phyloP scores from a whole-genome alignment of 1,140 invertebrate species.

The Drosophila ambigua region DNA sequence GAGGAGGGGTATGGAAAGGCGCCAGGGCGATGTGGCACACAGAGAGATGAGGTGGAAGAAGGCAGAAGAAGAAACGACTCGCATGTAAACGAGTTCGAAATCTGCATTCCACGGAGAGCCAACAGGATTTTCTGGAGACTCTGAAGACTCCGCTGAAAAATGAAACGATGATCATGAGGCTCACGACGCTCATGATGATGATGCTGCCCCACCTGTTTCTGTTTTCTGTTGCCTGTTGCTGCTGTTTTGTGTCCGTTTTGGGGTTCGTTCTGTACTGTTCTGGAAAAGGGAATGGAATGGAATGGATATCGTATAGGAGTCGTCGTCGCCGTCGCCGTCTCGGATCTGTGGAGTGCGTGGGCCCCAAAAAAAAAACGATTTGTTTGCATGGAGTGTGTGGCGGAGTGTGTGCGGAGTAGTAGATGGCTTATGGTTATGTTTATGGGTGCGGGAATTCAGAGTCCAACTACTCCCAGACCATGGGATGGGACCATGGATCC shows the following conservation, averaged over 20 bases:
- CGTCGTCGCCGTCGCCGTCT: neutral
- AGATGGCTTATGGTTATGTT: slow-evolving; percentile 12
- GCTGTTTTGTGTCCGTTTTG: too few relatives aligned
- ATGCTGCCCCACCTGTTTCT: slow-evolving; percentile 50
- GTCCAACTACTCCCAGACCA: too few relatives aligned
- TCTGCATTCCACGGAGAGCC: slow-evolving; percentile 67
- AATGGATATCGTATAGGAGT: slow-evolving; percentile 4
- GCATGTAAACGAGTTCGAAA: slow-evolving; percentile 77
- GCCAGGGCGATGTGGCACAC: slow-evolving; percentile 41
- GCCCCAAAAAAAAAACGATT: slow-evolving; percentile 33
- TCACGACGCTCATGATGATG: slow-evolving; percentile 6
- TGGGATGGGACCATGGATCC: slow-evolving; percentile 6
- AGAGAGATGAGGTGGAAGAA: neutral
- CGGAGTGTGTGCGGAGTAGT: slow-evolving; percentile 1
- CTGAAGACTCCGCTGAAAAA: slow-evolving; percentile 2
- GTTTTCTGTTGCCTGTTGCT: slow-evolving; percentile 11
- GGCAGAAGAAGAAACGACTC: slow-evolving; percentile 39
- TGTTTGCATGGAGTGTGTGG: slow-evolving; percentile 42
- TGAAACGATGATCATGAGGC: slow-evolving; percentile 16
- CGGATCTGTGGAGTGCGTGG: slow-evolving; percentile 39
- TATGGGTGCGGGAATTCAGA: slow-evolving; percentile 49
- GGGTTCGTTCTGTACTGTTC: too few relatives aligned
- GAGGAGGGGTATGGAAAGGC: slow-evolving; percentile 5
- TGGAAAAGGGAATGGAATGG: neutral
- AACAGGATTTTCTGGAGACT: slow-evolving; percentile 61